Base-by-base conservation (phyloP, 1,140 invertebrate genomes). In the Probaryconus sp. region DNA sequence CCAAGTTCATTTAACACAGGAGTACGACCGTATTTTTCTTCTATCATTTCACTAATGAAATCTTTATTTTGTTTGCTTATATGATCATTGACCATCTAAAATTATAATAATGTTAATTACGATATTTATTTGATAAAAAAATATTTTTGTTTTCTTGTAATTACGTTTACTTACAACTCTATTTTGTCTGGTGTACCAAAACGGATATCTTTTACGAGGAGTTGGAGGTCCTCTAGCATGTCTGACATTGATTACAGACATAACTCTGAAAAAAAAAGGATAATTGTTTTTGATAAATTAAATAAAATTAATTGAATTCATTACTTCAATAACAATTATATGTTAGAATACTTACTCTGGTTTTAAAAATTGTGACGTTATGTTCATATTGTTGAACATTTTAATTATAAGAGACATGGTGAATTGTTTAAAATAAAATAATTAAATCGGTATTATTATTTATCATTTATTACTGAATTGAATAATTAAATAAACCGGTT, bases 21-120 rank as follows among this genome's bases (percentile, higher is more conserved):
- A 42, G 73, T 79, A 0, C 7, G 21, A 10, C 89, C 89, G 79
- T 89, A 91, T 78, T 90, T 91, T 18, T 95, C 91, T 58, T 92
- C 84, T 6, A 94, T 86, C 0, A 95, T 86, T 89, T 97, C 93
- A 81, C 94, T 89, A 10, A 98, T 79, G 86, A 98, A 98, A 45
- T 91, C 87, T 84, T 90, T 88, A 87, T 98, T 98, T 76, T 96
- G 94, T 37, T 82, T 10, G 0, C 94, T 96, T 9, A 98, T 73
- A 9, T 90, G 79, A 78, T 96, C 94, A 75, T 94, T 87, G 77
- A 88, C 87, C 50, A 87, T 77, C 93, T 94, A 73, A 60, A 87
- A 71, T 31, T 65, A 48, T 10, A 43, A 55, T 53, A 24, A 35
- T 13, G 65, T 37, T 24, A 17, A n/a, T n/a, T n/a, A n/a, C n/a